Conservation (phyloP, 2,888 invertebrate species). For the Rhamphomyia laevipes region DNA sequence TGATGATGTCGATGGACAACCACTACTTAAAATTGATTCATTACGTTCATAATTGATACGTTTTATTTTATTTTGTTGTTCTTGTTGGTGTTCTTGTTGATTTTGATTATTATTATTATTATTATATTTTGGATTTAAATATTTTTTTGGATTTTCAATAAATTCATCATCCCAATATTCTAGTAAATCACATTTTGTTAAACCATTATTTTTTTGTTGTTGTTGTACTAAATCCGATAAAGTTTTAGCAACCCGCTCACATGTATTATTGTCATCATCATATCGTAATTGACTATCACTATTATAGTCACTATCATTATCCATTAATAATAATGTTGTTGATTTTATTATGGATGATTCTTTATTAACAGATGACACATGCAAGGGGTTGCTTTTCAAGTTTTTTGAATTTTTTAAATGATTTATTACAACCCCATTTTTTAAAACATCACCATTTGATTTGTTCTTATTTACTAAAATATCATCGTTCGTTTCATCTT, state of each 20-base stretch:
- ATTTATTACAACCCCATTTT: neutral
- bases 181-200: conserved; percentile 1
- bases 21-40: neutral
- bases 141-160: conserved; percentile 11
- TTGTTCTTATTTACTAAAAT: conserved; percentile 16
- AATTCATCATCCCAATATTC: conserved; percentile 15
- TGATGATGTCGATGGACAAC: neutral
- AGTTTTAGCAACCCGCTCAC: conserved; percentile 15
- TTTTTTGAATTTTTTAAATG: conserved; percentile 35
- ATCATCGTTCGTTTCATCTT: conserved; percentile 17
- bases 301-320: conserved; percentile 11
- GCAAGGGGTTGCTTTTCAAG: conserved; percentile 44
- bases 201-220: neutral
- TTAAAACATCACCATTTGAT: conserved; percentile 19
- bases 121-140: conserved; percentile 3
- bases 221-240: conserved; percentile 4
- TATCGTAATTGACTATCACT: conserved; percentile 10
- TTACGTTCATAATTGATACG: neutral
- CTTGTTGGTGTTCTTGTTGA: neutral
- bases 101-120: neutral
- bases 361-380: conserved; percentile 40
- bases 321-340: conserved; percentile 4
- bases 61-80: neutral
- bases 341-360: neutral
- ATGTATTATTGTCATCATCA: conserved; percentile 12